Percentiles rank a stretch among this genome's conserved stretches.
Conservation (phyloP, 2,888 invertebrate species). For the Dinocampus coccinellae region DNA sequence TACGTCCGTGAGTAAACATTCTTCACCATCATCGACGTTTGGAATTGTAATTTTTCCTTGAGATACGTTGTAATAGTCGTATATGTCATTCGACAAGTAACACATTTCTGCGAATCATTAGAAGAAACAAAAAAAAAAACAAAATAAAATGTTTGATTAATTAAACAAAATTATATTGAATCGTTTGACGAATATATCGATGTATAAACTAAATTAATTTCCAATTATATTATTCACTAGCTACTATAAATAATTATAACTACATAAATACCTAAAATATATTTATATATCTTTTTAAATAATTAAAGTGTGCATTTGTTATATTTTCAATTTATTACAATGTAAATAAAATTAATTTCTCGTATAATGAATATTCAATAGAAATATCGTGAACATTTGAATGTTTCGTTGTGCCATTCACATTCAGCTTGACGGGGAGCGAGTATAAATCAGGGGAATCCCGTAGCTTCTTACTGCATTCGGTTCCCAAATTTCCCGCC, state of each 20-base stretch:
- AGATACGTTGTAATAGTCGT: constrained; percentile 93
- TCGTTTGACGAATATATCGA: no score
- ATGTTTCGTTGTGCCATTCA: constrained; percentile 32
- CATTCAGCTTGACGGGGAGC: constrained; percentile 61
- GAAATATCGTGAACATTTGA: not conserved
- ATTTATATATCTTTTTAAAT: not conserved
- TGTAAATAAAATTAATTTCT: not conserved
- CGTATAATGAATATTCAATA: not conserved
- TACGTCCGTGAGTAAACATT: constrained; percentile 90
- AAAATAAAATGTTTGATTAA: not conserved
- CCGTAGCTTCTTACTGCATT: constrained; percentile 29
- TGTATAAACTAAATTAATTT: not conserved
- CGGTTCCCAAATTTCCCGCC: constrained; percentile 63
- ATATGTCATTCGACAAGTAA: constrained; percentile 87
- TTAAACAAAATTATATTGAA: not conserved
- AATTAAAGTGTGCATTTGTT: not conserved
- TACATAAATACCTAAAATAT: not conserved
- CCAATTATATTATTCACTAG: not conserved
- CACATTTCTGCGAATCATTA: constrained; percentile 78
- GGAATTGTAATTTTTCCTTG: constrained; percentile 98
- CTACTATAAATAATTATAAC: not conserved
- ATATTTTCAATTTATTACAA: not conserved
- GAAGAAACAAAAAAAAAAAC: constrained; percentile 46
- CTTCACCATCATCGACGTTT: constrained; percentile 95
- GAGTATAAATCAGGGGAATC: constrained; percentile 57